phyloP scores from a whole-genome alignment of 64 coral and sea anemone species.

The Montipora efflorescens region DNA sequence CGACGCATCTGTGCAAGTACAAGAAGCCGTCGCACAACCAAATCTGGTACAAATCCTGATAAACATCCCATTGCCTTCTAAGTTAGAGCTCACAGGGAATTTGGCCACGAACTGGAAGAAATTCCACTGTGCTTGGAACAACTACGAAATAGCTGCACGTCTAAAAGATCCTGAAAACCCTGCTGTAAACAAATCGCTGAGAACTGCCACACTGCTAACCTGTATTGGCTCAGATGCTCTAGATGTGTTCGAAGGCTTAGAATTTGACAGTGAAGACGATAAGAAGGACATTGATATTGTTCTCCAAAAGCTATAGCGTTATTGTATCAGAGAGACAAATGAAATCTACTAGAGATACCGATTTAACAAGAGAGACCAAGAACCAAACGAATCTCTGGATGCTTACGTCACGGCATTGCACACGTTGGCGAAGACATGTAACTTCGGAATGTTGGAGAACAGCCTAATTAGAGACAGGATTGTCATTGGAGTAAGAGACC shows the following conservation, averaged over 20 bases:
- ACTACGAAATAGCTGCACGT: slow-evolving; percentile 42
- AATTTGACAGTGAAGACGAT: slow-evolving; percentile 60
- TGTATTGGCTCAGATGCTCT: slow-evolving; percentile 60
- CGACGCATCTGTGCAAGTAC: slow-evolving; percentile 11
- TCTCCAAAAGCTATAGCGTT: slow-evolving; percentile 16
- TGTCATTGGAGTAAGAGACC: slow-evolving; percentile 65
- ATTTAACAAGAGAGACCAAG: slow-evolving; percentile 77
- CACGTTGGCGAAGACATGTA: slow-evolving; percentile 58
- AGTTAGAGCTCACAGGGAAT: not conserved
- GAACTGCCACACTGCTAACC: slow-evolving; percentile 46
- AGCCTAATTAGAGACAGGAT: slow-evolving; percentile 59
- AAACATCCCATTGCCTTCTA: not conserved
- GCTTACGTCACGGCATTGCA: slow-evolving; percentile 47
- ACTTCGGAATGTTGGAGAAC: slow-evolving; percentile 48
- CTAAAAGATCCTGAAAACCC: slow-evolving; percentile 13
- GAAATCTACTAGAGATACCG: slow-evolving; percentile 63
- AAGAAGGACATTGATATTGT: not conserved
- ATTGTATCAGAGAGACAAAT: slow-evolving; percentile 62
- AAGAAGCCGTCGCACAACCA: slow-evolving; percentile 24
- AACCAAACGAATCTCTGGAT: slow-evolving; percentile 61
- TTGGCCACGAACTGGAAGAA: not conserved
- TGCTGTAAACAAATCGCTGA: slow-evolving; percentile 11
- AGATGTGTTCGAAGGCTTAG: slow-evolving; percentile 59
- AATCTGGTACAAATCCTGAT: not conserved
- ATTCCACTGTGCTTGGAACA: slow-evolving; percentile 30